These are phyloP conservation scores for Tribolium madens DNA, from an alignment of 1,140 invertebrate species.

Conservation along the genomic window DNA sequence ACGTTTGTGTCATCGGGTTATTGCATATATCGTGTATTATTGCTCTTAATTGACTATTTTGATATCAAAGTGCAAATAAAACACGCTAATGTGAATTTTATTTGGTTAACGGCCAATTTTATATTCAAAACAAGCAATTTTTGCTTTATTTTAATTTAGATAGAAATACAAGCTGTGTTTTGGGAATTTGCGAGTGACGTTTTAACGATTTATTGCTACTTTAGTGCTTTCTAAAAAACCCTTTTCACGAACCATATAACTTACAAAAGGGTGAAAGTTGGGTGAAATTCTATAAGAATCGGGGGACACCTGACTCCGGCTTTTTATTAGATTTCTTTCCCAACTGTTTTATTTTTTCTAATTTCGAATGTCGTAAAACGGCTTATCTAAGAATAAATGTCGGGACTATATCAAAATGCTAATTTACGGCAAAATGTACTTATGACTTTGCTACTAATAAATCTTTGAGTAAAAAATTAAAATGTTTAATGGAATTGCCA, in stretches of 20 bases:
- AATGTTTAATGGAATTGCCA: not conserved
- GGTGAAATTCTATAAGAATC: not conserved
- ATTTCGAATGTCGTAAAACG: constrained; percentile 3
- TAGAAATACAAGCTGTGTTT: constrained; percentile 18
- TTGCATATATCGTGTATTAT: constrained; percentile 52
- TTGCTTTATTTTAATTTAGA: constrained; percentile 7
- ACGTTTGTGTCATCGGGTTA: constrained; percentile 52
- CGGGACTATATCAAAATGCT: not conserved
- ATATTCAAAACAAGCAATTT: constrained; percentile 46
- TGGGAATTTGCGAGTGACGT: constrained; percentile 9
- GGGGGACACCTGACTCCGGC: constrained; percentile 3
- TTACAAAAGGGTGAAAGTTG: constrained; percentile 31
- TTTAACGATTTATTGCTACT: not conserved
- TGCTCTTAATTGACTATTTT: constrained; percentile 55
- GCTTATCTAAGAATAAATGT: not conserved
- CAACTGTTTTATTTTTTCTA: constrained; percentile 21
- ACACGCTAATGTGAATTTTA: constrained; percentile 51
- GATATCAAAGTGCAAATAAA: constrained; percentile 53
- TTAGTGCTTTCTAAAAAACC: constrained; percentile 27
- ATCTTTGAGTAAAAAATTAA: constrained; percentile 1
- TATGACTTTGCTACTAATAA: not conserved
- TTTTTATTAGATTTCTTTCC: not conserved
- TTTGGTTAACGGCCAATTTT: constrained; percentile 54
- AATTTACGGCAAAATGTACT: not conserved
- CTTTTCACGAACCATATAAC: constrained; percentile 17